Conservation (phyloP, 2,888 invertebrate species). For the Theodoxus fluviatilis region DNA sequence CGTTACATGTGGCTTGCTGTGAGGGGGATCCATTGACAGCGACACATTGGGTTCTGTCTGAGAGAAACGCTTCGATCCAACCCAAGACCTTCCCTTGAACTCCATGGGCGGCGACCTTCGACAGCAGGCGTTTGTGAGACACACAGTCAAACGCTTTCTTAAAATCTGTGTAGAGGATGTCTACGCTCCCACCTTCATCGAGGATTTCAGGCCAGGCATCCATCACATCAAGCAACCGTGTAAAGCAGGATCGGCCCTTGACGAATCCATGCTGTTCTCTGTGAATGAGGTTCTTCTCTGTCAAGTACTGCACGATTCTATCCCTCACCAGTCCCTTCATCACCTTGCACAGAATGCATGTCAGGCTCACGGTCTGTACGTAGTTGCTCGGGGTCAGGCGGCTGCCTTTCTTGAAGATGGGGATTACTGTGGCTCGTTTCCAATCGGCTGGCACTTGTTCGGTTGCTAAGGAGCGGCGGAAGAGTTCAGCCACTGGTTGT, state of each 20-base stretch:
- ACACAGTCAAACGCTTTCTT: slow-evolving; percentile 4
- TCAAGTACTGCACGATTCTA: neutral
- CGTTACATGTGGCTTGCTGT: too few relatives aligned
- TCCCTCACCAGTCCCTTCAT: slow-evolving; percentile 1
- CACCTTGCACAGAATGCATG: slow-evolving; percentile 2
- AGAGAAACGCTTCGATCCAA: neutral
- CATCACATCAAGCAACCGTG: too few relatives aligned
- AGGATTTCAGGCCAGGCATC: too few relatives aligned
- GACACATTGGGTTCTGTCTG: too few relatives aligned
- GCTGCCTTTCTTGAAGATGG: neutral
- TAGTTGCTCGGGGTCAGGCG: neutral
- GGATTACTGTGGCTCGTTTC: neutral
- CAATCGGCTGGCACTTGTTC: neutral
- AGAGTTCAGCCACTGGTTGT: neutral
- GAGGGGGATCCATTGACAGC: too few relatives aligned
- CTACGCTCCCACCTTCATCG: too few relatives aligned
- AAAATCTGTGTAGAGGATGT: neutral
- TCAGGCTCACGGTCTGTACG: neutral
- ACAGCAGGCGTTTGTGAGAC: neutral
- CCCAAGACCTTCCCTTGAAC: slow-evolving; percentile 5
- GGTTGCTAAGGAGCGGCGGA: neutral
- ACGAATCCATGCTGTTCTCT: neutral
- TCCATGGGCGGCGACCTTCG: neutral
- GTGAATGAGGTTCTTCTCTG: neutral
- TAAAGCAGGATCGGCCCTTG: neutral